Conservation (phyloP, 2,113 vertebrate species). For the Vicugna pacos region DNA sequence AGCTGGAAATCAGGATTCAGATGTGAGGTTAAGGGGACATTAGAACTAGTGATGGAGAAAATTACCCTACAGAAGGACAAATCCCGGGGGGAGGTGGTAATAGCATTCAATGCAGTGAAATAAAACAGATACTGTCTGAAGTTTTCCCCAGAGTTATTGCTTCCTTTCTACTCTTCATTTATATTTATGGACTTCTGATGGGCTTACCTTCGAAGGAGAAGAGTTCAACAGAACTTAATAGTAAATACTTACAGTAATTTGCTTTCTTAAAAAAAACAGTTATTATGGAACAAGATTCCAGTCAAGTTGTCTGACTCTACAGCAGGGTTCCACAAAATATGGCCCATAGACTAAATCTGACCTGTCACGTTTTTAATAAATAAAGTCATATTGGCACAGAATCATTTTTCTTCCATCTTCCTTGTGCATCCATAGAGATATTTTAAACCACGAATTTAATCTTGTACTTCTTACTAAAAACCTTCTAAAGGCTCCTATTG, state of each 20-base stretch:
- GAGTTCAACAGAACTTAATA: not conserved
- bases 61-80: not conserved
- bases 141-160: not conserved
- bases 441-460: slow-evolving; percentile 32
- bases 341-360: not conserved
- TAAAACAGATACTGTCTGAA: not conserved
- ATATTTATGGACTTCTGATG: not conserved
- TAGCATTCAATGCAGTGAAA: not conserved
- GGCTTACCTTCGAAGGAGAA: not conserved
- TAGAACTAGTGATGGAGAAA: not conserved
- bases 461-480: not conserved
- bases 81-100: not conserved
- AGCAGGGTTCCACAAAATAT: not conserved
- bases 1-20: not conserved
- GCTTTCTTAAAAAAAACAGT: not conserved
- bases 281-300: slow-evolving; percentile 13
- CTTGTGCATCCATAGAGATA: not conserved
- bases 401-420: not conserved
- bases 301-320: not conserved
- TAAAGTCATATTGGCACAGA: not conserved
- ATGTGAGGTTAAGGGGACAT: not conserved
- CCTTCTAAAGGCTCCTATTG: not conserved
- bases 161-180: not conserved
- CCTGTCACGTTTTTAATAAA: not conserved
- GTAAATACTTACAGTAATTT: not conserved